phyloP scores from a whole-genome alignment of 1,140 invertebrate genomes.

The Apolygus lucorum region DNA sequence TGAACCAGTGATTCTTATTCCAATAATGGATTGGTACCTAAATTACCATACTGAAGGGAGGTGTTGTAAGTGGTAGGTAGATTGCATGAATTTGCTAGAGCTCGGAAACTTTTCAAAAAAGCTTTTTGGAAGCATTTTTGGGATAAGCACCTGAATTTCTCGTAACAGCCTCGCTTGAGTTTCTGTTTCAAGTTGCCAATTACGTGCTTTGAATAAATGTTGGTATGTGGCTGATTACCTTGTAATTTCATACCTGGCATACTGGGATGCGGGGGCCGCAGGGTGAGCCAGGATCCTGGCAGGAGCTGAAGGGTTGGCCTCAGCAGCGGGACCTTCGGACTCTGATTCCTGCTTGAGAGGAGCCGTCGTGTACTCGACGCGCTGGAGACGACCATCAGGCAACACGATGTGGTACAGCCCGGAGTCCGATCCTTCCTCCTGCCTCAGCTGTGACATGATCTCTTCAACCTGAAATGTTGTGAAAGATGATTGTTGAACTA shows the following conservation, averaged over 20 bases:
- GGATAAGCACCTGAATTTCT: no score
- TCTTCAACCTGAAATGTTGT: slow-evolving; percentile 11
- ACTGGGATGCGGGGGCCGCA: background rate
- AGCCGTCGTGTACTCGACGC: slow-evolving; percentile 40
- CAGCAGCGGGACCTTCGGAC: slow-evolving; percentile 7
- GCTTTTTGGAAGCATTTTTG: no score
- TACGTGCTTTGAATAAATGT: no score
- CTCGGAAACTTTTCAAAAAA: no score
- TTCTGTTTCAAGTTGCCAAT: no score
- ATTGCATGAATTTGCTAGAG: no score
- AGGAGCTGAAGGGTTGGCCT: background rate
- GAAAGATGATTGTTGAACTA: no score
- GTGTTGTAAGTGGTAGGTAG: no score
- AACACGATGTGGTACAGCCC: slow-evolving; percentile 41
- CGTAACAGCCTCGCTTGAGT: no score
- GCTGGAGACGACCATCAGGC: slow-evolving; percentile 58
- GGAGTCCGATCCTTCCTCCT: slow-evolving; percentile 32
- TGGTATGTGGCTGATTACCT: background rate
- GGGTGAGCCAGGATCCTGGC: background rate
- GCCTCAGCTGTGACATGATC: slow-evolving; percentile 10
- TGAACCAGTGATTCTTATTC: no score
- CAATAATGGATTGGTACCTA: no score
- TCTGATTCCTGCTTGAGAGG: slow-evolving; percentile 21
- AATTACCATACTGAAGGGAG: no score
- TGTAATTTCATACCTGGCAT: slow-evolving; percentile 2